Evolutionary conservation across 2,888 invertebrate genomes (phyloP).

Genomic region (Xylophagus ater): DNA sequence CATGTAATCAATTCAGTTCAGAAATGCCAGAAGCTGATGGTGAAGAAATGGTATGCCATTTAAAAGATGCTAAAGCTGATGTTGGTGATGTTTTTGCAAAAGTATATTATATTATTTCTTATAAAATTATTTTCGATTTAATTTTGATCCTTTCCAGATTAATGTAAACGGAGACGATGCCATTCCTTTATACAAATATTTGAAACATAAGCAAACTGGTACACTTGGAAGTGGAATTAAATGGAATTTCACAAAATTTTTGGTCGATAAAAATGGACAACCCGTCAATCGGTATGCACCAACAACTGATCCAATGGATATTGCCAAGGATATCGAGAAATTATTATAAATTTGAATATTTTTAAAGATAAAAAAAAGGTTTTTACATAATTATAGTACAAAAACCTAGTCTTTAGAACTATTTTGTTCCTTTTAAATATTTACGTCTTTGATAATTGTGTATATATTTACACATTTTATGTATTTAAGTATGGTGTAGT

Average conservation of each 20-base stretch:
- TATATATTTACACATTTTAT: no score
- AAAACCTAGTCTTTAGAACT: no score
- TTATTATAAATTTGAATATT: slow-evolving; percentile 30
- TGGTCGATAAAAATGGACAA: slow-evolving; percentile 36
- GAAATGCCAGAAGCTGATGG: slow-evolving; percentile 57
- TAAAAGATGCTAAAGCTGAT: slow-evolving; percentile 42
- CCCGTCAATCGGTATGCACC: slow-evolving; percentile 38
- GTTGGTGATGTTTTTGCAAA: slow-evolving; percentile 60
- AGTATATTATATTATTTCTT: no score
- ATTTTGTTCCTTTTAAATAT: no score
- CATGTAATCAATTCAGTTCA: slow-evolving; percentile 69
- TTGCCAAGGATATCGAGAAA: slow-evolving; percentile 37
- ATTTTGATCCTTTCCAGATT: no score
- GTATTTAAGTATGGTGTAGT: no score
- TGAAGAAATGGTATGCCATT: slow-evolving; percentile 53
- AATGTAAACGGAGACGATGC: slow-evolving; percentile 36
- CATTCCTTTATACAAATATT: slow-evolving; percentile 33
- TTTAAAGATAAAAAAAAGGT: no score
- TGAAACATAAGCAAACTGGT: slow-evolving; percentile 36
- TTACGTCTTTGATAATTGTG: no score
- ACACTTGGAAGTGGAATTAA: slow-evolving; percentile 35
- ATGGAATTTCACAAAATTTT: slow-evolving; percentile 40
- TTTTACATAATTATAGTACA: no score
- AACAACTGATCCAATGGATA: slow-evolving; percentile 39
- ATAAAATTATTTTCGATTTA: no score